Conservation (phyloP, 2,113 vertebrate species). For the Crotalus tigris region DNA sequence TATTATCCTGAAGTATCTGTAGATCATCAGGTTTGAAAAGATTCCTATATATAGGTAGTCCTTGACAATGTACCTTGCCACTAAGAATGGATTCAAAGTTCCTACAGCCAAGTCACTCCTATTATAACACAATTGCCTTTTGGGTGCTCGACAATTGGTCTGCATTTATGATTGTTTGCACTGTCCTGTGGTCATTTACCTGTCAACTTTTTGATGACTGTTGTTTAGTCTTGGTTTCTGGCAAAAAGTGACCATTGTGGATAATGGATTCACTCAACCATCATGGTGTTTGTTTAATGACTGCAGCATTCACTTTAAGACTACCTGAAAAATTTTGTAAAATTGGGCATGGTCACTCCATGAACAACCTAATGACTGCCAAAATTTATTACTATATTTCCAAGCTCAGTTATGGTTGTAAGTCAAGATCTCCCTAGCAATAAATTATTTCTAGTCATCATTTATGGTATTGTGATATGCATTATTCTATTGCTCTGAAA, state of each 20-base stretch:
- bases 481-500: neutral
- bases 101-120: neutral
- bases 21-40: neutral
- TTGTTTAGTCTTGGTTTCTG: neutral
- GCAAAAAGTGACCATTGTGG: neutral
- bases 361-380: neutral
- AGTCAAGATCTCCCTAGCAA: neutral
- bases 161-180: neutral
- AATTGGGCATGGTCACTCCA: neutral
- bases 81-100: neutral
- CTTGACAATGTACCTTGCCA: neutral
- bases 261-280: neutral
- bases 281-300: neutral
- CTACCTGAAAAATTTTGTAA: neutral
- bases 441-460: neutral
- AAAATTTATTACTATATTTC: neutral
- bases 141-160: neutral
- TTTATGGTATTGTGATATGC: neutral
- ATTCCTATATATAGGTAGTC: neutral
- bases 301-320: neutral
- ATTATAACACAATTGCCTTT: neutral
- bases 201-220: neutral
- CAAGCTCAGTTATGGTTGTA: neutral
- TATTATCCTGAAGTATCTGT: neutral
- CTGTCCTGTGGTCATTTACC: neutral